A percentile compares a stretch with the other conserved stretches of the same genome.
phyloP scores from a whole-genome alignment of 2,113 vertebrate species.

The Terrapene triunguis region DNA sequence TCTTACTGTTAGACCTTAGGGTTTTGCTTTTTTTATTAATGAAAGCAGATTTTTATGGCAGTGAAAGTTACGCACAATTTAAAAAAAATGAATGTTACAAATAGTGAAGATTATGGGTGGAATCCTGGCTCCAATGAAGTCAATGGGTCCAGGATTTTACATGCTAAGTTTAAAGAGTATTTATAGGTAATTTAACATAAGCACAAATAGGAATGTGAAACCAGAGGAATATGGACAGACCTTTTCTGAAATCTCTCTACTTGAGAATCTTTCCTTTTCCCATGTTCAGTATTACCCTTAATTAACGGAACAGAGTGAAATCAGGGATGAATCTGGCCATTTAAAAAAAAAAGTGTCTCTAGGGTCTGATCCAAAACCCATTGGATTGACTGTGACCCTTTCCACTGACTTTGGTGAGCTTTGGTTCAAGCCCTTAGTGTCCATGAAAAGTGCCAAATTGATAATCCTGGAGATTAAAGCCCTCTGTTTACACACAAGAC shows the following conservation, averaged over 20 bases:
- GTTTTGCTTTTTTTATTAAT: slow-evolving; percentile 20
- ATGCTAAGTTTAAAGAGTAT: background rate
- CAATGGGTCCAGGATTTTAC: background rate
- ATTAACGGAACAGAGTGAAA: background rate
- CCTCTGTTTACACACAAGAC: background rate
- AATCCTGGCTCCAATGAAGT: background rate
- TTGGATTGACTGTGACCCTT: background rate
- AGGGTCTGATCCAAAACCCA: background rate
- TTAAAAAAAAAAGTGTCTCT: background rate
- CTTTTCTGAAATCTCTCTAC: background rate
- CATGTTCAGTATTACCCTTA: background rate
- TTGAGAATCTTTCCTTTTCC: background rate
- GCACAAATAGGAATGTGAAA: background rate
- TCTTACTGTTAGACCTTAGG: slow-evolving; percentile 3
- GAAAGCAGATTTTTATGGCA: slow-evolving; percentile 12
- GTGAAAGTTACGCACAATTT: background rate
- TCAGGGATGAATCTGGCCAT: background rate
- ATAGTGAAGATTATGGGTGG: background rate
- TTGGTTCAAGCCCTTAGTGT: background rate
- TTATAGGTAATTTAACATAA: slow-evolving; percentile 8
- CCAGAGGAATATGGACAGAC: background rate
- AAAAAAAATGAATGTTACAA: background rate
- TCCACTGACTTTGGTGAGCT: background rate
- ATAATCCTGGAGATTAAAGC: background rate
- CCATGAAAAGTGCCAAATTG: background rate